Percentiles rank a stretch among this genome's conserved stretches.
Conservation (phyloP, 2,113 vertebrate genomes). For the Gasterosteus nipponicus region DNA sequence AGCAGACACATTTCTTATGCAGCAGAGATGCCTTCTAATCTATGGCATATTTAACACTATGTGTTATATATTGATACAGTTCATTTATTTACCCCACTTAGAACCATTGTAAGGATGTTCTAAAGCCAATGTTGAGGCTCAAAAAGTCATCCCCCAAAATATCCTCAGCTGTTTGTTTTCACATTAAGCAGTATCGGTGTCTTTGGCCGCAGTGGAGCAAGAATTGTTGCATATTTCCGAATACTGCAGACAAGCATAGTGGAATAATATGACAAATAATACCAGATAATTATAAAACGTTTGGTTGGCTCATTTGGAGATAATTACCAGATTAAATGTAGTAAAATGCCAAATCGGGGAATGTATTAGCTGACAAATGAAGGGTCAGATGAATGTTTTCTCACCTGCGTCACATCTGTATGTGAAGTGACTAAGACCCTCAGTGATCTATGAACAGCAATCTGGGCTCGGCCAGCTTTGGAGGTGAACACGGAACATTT, state of each 20-base stretch:
- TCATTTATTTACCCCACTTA: background rate
- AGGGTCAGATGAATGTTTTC: background rate
- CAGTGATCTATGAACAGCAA: background rate
- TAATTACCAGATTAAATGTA: background rate
- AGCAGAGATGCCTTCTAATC: background rate
- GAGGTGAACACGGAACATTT: constrained; percentile 1
- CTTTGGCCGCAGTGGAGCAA: background rate
- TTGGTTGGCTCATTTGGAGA: background rate
- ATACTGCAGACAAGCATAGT: background rate
- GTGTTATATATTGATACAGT: background rate
- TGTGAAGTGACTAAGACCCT: background rate
- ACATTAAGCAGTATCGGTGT: background rate
- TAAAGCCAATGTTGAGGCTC: background rate
- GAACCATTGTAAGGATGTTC: background rate
- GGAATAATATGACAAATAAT: background rate
- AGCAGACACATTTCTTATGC: background rate
- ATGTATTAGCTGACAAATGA: background rate
- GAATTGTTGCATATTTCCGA: background rate
- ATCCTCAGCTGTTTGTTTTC: background rate
- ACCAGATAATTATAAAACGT: background rate
- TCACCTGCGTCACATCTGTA: background rate
- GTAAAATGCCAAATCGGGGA: background rate
- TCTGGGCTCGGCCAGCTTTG: background rate
- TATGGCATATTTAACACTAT: background rate
- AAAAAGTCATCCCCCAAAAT: background rate